Conservation (phyloP, 2,797 vertebrate species). For the Cirrhinus molitorella region DNA sequence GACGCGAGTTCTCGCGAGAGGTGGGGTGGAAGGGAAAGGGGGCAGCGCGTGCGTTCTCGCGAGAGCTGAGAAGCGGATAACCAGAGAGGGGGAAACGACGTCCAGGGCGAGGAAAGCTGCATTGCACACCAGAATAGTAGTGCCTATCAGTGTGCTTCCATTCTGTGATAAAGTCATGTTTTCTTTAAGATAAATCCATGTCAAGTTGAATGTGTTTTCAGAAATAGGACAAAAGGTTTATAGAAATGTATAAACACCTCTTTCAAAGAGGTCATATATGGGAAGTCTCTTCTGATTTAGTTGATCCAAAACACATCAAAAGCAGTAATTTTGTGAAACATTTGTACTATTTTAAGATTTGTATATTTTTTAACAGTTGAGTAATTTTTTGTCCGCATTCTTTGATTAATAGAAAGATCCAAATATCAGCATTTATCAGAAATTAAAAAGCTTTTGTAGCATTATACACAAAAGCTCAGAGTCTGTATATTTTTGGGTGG, state of each 20-base stretch:
- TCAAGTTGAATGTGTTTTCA: background rate
- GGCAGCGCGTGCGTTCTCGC: conserved; percentile 47
- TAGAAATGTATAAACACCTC: background rate
- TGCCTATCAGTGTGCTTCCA: background rate
- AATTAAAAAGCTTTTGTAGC: too few species aligned
- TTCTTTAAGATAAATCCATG: background rate
- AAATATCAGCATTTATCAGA: too few species aligned
- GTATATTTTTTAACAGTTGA: too few species aligned
- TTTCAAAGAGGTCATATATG: background rate
- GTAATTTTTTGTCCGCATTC: too few species aligned
- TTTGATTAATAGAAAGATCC: too few species aligned
- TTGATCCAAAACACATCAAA: too few species aligned
- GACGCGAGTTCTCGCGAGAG: conserved; percentile 64
- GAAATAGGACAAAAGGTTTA: background rate
- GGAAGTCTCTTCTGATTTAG: too few species aligned
- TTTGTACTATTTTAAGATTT: too few species aligned
- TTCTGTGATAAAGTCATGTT: background rate
- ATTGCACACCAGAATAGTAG: conserved; percentile 47
- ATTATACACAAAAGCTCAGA: too few species aligned
- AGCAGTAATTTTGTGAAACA: too few species aligned
- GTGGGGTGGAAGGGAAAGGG: background rate
- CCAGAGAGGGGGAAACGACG: conserved; percentile 48
- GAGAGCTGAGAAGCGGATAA: conserved; percentile 50
- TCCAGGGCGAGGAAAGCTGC: conserved; percentile 58
- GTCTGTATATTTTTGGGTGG: too few species aligned